These are phyloP conservation scores for Lottia scabra DNA, from an alignment of 2,888 invertebrate species.

Conservation along the genomic window DNA sequence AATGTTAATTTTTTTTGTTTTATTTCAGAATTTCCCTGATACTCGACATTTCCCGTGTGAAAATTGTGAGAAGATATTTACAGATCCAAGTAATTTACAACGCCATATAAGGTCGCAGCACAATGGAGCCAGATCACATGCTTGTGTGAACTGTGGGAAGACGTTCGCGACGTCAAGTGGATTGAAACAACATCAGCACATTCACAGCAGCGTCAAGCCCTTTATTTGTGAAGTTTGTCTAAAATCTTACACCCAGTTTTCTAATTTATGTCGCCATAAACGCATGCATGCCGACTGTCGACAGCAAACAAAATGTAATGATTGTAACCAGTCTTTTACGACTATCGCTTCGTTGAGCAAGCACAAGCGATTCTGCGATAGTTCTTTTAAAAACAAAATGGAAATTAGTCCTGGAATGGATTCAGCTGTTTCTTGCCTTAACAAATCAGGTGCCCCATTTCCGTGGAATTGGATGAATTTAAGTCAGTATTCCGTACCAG, in stretches of 20 bases:
- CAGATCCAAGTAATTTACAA: slow-evolving; percentile 95
- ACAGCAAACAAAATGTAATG: slow-evolving; percentile 89
- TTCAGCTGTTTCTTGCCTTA: slow-evolving; percentile 4
- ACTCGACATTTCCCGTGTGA: slow-evolving; percentile 89
- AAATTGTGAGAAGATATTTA: slow-evolving; percentile 79
- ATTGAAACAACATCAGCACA: slow-evolving; percentile 98
- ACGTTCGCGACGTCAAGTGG: slow-evolving; percentile 98
- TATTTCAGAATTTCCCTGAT: neutral
- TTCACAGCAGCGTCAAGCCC: slow-evolving; percentile 97
- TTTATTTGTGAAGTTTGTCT: slow-evolving; percentile 86
- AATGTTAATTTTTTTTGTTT: too few species aligned
- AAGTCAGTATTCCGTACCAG: neutral
- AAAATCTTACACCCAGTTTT: slow-evolving; percentile 98
- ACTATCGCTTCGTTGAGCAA: slow-evolving; percentile 85
- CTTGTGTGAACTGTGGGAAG: slow-evolving; percentile 97
- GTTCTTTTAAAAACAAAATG: slow-evolving; percentile 69
- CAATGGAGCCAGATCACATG: slow-evolving; percentile 95
- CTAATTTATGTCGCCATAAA: slow-evolving; percentile 98
- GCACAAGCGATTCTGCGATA: slow-evolving; percentile 95
- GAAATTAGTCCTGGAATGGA: slow-evolving; percentile 43
- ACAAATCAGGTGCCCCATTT: neutral
- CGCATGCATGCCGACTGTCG: slow-evolving; percentile 98
- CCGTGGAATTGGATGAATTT: neutral
- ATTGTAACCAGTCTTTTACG: slow-evolving; percentile 93
- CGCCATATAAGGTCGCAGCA: slow-evolving; percentile 96